phyloP scores from a whole-genome alignment of 2,797 vertebrate genomes.

The Channallabes apus region DNA sequence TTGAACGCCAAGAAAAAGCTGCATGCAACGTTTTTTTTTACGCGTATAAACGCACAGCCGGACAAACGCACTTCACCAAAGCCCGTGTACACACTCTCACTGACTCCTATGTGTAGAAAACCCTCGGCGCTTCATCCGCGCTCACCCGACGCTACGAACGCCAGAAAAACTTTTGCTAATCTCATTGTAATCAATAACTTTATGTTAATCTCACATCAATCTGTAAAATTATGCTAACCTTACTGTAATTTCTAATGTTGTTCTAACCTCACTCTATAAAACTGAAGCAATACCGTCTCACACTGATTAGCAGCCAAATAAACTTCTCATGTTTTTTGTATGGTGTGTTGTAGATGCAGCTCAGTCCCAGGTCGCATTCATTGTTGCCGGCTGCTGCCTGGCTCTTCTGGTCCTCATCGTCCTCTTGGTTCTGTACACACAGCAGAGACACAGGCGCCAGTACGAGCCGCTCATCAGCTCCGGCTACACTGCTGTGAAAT shows the following conservation, averaged over 20 bases:
- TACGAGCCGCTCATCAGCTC: slow-evolving; percentile 88
- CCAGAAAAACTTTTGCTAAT: too few species aligned
- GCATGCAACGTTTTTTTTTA: too few species aligned
- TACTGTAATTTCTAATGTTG: neutral
- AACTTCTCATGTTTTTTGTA: neutral
- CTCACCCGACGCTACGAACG: too few species aligned
- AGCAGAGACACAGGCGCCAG: slow-evolving; percentile 76
- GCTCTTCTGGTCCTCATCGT: slow-evolving; percentile 75
- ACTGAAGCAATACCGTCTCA: neutral
- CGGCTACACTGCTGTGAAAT: slow-evolving; percentile 81
- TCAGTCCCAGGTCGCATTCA: slow-evolving; percentile 64
- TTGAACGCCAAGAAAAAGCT: too few species aligned
- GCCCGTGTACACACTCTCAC: too few species aligned
- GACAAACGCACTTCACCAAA: too few species aligned
- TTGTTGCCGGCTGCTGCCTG: slow-evolving; percentile 79
- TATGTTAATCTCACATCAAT: too few species aligned
- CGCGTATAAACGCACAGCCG: too few species aligned
- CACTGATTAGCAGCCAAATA: neutral
- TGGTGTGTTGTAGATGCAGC: slow-evolving; percentile 64
- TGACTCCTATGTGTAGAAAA: too few species aligned
- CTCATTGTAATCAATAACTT: too few species aligned
- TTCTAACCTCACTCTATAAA: neutral
- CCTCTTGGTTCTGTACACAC: slow-evolving; percentile 79
- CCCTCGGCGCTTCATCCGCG: too few species aligned
- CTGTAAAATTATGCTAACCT: neutral